These are phyloP conservation scores for Semotilus atromaculatus DNA, from an alignment of 2,797 vertebrate species.

Conservation along the genomic window DNA sequence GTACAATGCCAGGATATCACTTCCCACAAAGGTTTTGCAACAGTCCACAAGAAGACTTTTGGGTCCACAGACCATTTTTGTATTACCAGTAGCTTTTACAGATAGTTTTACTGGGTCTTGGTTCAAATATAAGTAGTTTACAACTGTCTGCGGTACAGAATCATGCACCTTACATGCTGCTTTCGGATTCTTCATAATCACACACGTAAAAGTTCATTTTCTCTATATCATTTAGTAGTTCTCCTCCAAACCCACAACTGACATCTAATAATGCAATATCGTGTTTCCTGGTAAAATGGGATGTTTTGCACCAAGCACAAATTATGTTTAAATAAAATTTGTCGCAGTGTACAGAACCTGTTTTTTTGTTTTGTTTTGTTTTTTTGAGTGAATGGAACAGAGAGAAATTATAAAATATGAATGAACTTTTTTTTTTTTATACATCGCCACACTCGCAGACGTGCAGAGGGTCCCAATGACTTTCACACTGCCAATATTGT, in stretches of 20 bases:
- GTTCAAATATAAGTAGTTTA: slow-evolving; percentile 43
- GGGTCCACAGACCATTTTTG: slow-evolving; percentile 27
- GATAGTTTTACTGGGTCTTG: slow-evolving; percentile 19
- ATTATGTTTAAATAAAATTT: slow-evolving; percentile 38
- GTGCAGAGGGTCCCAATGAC: slow-evolving; percentile 57
- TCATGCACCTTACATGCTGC: slow-evolving; percentile 60
- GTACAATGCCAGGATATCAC: slow-evolving; percentile 5
- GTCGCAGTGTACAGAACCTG: slow-evolving; percentile 18
- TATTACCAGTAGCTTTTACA: slow-evolving; percentile 35
- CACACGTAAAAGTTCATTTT: neutral
- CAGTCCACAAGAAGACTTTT: slow-evolving; percentile 12
- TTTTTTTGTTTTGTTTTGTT: slow-evolving; percentile 36
- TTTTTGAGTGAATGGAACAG: slow-evolving; percentile 38
- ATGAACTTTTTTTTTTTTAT: neutral
- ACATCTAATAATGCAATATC: slow-evolving; percentile 59
- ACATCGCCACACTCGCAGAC: slow-evolving; percentile 57
- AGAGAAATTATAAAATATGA: slow-evolving; percentile 39
- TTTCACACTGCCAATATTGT: slow-evolving; percentile 81
- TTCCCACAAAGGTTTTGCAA: slow-evolving; percentile 24
- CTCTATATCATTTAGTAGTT: slow-evolving; percentile 38
- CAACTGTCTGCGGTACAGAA: slow-evolving; percentile 53
- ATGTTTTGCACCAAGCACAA: slow-evolving; percentile 62
- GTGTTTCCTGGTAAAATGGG: slow-evolving; percentile 36
- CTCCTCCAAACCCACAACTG: slow-evolving; percentile 31
- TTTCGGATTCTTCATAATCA: slow-evolving; percentile 41